Conservation (phyloP, 2,113 vertebrate genomes). For the Lampris incognitus region DNA sequence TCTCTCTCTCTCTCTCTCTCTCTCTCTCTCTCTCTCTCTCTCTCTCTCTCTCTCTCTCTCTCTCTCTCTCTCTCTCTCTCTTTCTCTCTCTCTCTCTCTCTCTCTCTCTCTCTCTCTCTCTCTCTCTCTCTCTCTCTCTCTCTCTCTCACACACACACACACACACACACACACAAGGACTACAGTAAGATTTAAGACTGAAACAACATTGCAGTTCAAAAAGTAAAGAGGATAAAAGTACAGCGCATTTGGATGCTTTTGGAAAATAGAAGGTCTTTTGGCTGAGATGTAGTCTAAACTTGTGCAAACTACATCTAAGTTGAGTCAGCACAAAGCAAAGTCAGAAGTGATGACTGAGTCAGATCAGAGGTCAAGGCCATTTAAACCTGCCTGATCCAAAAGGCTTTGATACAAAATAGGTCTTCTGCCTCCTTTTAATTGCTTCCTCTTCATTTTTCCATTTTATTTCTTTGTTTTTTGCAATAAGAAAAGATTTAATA, state of each 20-base stretch:
- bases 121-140: too few relatives aligned
- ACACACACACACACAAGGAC: conserved; percentile 31
- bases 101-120: too few relatives aligned
- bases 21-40: too few relatives aligned
- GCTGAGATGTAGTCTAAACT: too few relatives aligned
- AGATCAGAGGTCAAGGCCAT: not conserved
- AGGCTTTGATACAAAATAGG: conserved; percentile 36
- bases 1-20: not conserved
- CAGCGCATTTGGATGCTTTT: conserved; percentile 17
- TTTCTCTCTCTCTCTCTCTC: too few relatives aligned
- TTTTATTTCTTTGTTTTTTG: not conserved
- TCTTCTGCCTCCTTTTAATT: not conserved
- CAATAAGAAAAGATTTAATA: too few relatives aligned
- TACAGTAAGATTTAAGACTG: conserved; percentile 11
- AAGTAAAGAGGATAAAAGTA: conserved; percentile 17
- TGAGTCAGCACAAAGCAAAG: too few relatives aligned
- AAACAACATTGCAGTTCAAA: conserved; percentile 20
- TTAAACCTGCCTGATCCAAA: not conserved
- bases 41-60: too few relatives aligned
- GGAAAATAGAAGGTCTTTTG: not conserved
- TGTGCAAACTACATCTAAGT: too few relatives aligned
- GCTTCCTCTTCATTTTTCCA: too few relatives aligned
- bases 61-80: too few relatives aligned
- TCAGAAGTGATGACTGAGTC: not conserved
- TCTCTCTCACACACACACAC: conserved; percentile 10